Conservation (phyloP, 2,888 invertebrate genomes). For the Lepetodrilus schrolli region DNA sequence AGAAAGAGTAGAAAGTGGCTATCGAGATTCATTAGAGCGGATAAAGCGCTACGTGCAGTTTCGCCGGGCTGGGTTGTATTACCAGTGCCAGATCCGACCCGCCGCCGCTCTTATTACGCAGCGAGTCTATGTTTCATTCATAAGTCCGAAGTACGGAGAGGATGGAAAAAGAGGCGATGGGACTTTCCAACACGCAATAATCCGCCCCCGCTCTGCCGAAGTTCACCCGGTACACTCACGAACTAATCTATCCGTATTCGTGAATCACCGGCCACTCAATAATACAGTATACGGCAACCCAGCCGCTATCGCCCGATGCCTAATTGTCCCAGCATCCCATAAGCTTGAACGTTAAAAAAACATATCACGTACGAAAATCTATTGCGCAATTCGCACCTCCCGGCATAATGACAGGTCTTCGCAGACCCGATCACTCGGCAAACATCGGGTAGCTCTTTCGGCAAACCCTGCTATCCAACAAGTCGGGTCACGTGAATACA, state of each 20-base stretch:
- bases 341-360: neutral
- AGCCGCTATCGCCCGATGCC: neutral
- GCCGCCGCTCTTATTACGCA: neutral
- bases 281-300: no score
- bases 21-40: no score
- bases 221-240: conserved; percentile 14
- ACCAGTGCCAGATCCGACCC: neutral
- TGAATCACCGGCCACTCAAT: conserved; percentile 29
- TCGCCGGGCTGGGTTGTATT: neutral
- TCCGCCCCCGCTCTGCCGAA: conserved; percentile 15
- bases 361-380: no score
- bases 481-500: conserved; percentile 17
- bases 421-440: neutral
- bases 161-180: neutral
- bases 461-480: conserved; percentile 3
- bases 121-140: conserved; percentile 17
- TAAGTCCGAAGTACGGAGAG: neutral
- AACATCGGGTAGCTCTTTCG: neutral
- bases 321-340: neutral
- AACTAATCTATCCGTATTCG: conserved; percentile 2
- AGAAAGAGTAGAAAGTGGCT: no score
- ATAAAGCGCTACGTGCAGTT: neutral
- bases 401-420: neutral
- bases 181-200: conserved; percentile 10
- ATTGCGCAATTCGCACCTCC: neutral